A percentile compares a stretch with the other conserved stretches of the same genome.
phyloP scores from a whole-genome alignment of 2,888 invertebrate species.

The Caenorhabditis japonica region DNA sequence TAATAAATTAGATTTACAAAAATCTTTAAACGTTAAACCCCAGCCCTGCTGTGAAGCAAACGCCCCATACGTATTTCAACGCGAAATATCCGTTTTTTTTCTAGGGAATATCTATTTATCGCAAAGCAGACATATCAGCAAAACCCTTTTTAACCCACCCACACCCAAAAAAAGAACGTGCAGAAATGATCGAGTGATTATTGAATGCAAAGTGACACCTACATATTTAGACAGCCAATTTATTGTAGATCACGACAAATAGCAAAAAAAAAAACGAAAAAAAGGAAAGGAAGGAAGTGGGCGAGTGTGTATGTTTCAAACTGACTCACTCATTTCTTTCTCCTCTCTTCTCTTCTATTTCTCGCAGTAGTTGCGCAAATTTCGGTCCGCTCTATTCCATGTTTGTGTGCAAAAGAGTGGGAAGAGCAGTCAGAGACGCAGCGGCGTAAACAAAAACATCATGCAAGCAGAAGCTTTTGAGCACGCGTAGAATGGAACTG shows the following conservation, averaged over 20 bases:
- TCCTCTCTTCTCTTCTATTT: slow-evolving; percentile 17
- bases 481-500: slow-evolving; percentile 17
- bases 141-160: no score
- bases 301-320: slow-evolving; percentile 43
- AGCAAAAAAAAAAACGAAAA: slow-evolving; percentile 12
- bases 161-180: slow-evolving; percentile 1
- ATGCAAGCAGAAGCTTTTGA: slow-evolving; percentile 11
- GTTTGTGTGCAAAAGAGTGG: slow-evolving; percentile 32
- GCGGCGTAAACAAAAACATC: slow-evolving; percentile 42
- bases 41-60: no score
- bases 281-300: slow-evolving; percentile 8
- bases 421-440: slow-evolving; percentile 18
- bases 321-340: slow-evolving; percentile 38
- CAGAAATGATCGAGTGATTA: slow-evolving; percentile 17
- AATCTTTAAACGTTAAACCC: no score
- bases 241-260: no score
- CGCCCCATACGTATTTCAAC: no score
- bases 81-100: no score
- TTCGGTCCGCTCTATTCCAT: slow-evolving; percentile 38
- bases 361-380: slow-evolving; percentile 17
- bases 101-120: no score
- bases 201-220: slow-evolving; percentile 39
- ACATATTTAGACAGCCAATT: slow-evolving; percentile 16
- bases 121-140: no score
- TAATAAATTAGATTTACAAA: no score